Evolutionary conservation across 2,113 vertebrate species (phyloP), one percentile per base, ranked within the genome.

Genomic region (Natator depressus): DNA sequence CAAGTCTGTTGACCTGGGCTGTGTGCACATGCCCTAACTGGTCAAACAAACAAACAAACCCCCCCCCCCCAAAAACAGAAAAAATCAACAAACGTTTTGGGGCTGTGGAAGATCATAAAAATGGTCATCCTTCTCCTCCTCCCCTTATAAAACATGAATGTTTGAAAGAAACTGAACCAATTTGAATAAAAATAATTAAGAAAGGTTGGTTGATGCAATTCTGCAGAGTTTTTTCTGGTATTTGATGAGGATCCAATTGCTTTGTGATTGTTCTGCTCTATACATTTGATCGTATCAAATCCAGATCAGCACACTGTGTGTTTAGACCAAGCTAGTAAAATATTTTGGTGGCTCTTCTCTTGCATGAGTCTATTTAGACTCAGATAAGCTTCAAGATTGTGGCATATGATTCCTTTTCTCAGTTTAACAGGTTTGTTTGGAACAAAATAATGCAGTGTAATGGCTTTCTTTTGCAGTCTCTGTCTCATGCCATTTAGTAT

Each of bases 51-150:
- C n/a, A n/a, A n/a, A n/a, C n/a, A n/a, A n/a, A n/a, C n/a, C n/a
- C n/a, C n/a, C n/a, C n/a, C n/a, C n/a, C n/a, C n/a, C n/a, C n/a
- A n/a, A 24, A 42, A 42, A 5, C 19, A 42, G 17, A 22, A 20
- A 38, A 72, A 42, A 42, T 42, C 20, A 22, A 42, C 22, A 42
- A 11, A 75, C 12, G 10, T 75, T 75, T 75, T 75, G 19, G 38
- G 38, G 38, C 16, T 17, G 72, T n/a, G 72, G 72, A 75, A 46
- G 38, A 75, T 19, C 10, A 42, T 75, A 9, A 42, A 38, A 72
- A 72, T 31, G n/a, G n/a, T 38, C 35, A 72, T 38, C n/a, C 2
- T 1, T 5, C 12, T 17, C 1, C 16, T 7, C 7, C 62, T 4
- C 16, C 17, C 17, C 35, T 35, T 14, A 65, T 35, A 35, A 79